These are phyloP conservation scores for Thymelicus acteon DNA, from an alignment of 2,888 invertebrate genomes.

Conservation along the genomic window DNA sequence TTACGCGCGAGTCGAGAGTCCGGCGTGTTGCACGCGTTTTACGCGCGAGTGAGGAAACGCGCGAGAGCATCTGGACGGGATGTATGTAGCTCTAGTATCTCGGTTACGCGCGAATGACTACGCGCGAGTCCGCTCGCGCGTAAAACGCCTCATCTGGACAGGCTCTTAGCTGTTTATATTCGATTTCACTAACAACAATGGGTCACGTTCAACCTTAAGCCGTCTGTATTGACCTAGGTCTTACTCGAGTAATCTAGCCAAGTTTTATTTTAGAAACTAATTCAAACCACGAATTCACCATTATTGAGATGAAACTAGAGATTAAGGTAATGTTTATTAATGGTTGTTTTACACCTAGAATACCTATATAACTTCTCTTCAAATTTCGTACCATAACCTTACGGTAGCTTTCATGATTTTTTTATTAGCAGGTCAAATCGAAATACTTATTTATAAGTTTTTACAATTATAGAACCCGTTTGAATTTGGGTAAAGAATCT, in stretches of 20 bases:
- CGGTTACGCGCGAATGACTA: too few relatives aligned
- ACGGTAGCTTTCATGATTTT: not conserved
- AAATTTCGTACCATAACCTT: not conserved
- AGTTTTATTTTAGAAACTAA: constrained; percentile 22
- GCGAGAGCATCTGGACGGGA: too few relatives aligned
- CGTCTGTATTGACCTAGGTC: constrained; percentile 31
- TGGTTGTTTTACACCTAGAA: too few relatives aligned
- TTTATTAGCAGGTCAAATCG: not conserved
- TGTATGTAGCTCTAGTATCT: too few relatives aligned
- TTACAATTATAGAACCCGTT: not conserved
- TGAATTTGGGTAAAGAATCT: constrained; percentile 18
- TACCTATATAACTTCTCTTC: too few relatives aligned
- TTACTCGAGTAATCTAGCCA: constrained; percentile 26
- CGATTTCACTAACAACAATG: constrained; percentile 28
- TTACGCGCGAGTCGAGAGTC: too few relatives aligned
- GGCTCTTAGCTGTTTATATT: constrained; percentile 19
- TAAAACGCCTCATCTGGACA: too few relatives aligned
- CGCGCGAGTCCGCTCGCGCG: too few relatives aligned
- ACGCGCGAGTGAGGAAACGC: too few relatives aligned
- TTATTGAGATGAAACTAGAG: not conserved
- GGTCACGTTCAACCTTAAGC: constrained; percentile 33
- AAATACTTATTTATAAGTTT: not conserved
- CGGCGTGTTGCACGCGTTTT: too few relatives aligned
- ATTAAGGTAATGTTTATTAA: too few relatives aligned
- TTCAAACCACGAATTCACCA: constrained; percentile 10